Conservation (phyloP, 2,113 vertebrate genomes). For the Ictalurus furcatus region DNA sequence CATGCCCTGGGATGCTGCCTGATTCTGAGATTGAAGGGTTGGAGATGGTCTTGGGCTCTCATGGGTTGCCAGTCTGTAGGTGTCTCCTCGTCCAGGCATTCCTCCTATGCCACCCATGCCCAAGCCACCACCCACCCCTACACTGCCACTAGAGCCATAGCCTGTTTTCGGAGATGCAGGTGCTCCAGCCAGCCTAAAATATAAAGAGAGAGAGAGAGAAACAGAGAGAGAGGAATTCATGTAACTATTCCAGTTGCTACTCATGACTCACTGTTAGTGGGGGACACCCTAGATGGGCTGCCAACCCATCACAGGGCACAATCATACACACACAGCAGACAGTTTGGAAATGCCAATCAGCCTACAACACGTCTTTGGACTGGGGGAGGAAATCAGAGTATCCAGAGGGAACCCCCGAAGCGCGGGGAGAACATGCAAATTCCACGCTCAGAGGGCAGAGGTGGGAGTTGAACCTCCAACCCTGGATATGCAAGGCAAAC, state of each 20-base stretch:
- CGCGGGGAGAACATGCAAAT: no score
- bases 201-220: neutral
- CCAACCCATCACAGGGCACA: no score
- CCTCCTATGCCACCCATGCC: conserved; percentile 55
- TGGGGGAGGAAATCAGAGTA: no score
- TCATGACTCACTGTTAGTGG: neutral
- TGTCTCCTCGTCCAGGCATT: conserved; percentile 55
- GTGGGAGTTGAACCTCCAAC: no score
- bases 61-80: conserved; percentile 70
- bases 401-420: no score
- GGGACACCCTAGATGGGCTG: no score
- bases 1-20: conserved; percentile 20
- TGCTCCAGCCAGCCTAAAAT: conserved; percentile 47
- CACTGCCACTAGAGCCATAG: conserved; percentile 44
- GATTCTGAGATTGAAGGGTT: conserved; percentile 62
- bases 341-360: no score
- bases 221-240: neutral
- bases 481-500: no score
- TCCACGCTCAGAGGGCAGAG: no score
- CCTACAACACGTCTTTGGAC: no score
- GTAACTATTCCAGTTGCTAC: neutral
- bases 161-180: conserved; percentile 44
- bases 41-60: conserved; percentile 63
- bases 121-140: conserved; percentile 56
- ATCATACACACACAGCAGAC: no score